Conservation (phyloP, 2,113 vertebrate species). For the Paratilapia polleni region DNA sequence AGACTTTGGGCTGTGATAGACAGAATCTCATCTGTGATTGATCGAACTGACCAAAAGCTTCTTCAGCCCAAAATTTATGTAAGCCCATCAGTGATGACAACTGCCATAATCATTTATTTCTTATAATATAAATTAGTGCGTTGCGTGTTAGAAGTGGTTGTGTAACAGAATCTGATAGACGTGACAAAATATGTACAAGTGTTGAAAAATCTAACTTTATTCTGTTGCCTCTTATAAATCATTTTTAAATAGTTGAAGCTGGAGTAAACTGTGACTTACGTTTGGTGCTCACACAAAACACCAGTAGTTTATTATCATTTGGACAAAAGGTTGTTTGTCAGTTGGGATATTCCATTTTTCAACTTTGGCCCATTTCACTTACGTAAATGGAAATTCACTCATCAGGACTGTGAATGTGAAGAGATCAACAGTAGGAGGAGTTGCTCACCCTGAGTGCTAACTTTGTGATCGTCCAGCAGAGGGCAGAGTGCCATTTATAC, state of each 20-base stretch:
- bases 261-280: background rate
- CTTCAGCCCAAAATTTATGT: background rate
- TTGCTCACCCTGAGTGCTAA: background rate
- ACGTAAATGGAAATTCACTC: conserved; percentile 4
- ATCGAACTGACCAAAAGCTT: background rate
- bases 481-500: conserved; percentile 66
- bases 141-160: background rate
- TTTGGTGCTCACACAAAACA: background rate
- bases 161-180: background rate
- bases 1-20: background rate
- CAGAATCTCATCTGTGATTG: background rate
- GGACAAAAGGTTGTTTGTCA: conserved; percentile 15
- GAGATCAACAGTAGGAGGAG: background rate
- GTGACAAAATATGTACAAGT: conserved; percentile 1
- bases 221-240: background rate
- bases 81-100: background rate
- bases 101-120: background rate
- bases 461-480: conserved; percentile 71
- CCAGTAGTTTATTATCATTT: background rate
- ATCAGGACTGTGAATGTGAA: background rate
- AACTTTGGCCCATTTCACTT: background rate
- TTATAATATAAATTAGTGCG: background rate
- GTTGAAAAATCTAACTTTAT: background rate
- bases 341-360: background rate
- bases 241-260: background rate